Percentiles rank a stretch among this genome's conserved stretches.
These are phyloP conservation scores for Biston betularia DNA, from an alignment of 2,888 invertebrate species.

Conservation along the genomic window DNA sequence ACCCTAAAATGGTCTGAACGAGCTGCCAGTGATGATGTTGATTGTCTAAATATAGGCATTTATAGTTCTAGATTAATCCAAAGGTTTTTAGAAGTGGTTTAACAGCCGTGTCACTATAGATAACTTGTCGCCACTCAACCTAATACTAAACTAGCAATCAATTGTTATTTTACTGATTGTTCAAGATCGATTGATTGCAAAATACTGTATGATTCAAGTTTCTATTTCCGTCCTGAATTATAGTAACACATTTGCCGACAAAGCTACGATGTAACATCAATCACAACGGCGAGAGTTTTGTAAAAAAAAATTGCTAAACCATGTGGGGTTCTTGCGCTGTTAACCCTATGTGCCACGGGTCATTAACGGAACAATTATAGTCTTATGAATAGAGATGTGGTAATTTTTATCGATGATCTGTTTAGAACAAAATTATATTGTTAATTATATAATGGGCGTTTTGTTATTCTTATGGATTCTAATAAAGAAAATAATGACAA, in stretches of 20 bases:
- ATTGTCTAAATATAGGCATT: too few species aligned
- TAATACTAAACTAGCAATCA: background rate
- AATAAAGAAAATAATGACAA: too few species aligned
- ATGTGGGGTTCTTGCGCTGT: conserved; percentile 47
- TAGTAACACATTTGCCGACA: conserved; percentile 56
- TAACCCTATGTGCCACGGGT: conserved; percentile 57
- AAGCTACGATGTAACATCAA: conserved; percentile 48
- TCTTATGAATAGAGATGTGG: conserved; percentile 33
- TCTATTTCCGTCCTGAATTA: conserved; percentile 26
- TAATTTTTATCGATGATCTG: conserved; percentile 8
- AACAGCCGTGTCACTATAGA: too few species aligned
- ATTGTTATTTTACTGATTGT: too few species aligned
- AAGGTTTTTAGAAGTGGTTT: too few species aligned
- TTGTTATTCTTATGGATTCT: too few species aligned
- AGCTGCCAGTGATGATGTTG: too few species aligned
- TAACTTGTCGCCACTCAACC: background rate
- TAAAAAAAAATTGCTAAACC: conserved; percentile 39
- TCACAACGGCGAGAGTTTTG: conserved; percentile 20
- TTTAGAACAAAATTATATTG: too few species aligned
- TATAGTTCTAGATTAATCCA: too few species aligned
- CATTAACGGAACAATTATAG: conserved; percentile 58
- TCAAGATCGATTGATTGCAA: too few species aligned
- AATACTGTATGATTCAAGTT: background rate
- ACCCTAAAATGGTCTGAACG: too few species aligned
- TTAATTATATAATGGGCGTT: too few species aligned